Base-by-base conservation (phyloP, 2,113 vertebrate genomes). In the Pipa parva region DNA sequence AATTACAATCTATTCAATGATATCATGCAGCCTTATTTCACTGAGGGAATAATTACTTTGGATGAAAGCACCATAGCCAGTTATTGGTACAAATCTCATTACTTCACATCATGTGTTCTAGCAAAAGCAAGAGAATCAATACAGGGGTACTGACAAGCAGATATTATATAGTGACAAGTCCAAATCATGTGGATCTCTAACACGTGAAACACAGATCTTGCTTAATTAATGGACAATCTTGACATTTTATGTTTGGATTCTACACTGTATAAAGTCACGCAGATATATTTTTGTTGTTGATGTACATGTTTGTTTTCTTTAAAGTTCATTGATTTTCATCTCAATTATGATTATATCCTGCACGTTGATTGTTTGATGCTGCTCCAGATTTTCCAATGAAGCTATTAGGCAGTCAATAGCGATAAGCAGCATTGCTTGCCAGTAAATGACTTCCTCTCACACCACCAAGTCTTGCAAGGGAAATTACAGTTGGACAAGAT, bases 301-400 rank as follows among this genome's bases (percentile, higher is more conserved):
- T 59, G 46, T 37, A 31, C 18, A 68, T 51, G 65, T 26, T 26
- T 51, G 56, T 59, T 68, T 37, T 50, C 31, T 59, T 42, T 68
- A 68, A 67, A 51, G 65, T n/a, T 8, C n/a, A 68, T 68, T 52
- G 65, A 68, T 68, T 68, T 68, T 68, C 13, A 21, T 48, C 45
- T 27, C 31, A 37, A 22, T 31, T 36, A 51, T 52, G 46, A 39
- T 68, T 59, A 59, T 15, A 50, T 59, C 46, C 65, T 59, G 58
- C 56, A 27, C 51, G 56, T 33, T 68, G 56, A 59, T 68, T 67
- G 45, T 57, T 58, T 27, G 25, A 27, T 59, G 56, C 56, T 39
- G 56, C 29, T 68, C 65, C 25, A 52, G 31, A 39, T 24, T 12
- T 20, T 37, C 28, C 31, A 59, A 51, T 51, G 46, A 59, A 59